phyloP scores from a whole-genome alignment of 2,113 vertebrate genomes.

The Macrotis lagotis region DNA sequence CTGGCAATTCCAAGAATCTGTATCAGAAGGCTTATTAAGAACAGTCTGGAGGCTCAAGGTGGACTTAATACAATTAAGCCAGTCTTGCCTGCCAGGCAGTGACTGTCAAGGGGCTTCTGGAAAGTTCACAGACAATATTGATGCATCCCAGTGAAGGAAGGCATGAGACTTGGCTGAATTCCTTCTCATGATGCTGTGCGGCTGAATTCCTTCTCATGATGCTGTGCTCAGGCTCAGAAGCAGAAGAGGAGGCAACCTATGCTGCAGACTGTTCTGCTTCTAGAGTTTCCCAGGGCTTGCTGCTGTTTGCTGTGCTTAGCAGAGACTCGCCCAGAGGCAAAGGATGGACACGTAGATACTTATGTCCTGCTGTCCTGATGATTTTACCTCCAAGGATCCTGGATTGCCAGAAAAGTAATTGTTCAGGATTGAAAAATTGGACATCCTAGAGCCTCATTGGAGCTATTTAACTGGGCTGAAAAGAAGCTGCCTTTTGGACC shows the following conservation, averaged over 20 bases:
- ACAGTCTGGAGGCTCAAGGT: conserved; percentile 20
- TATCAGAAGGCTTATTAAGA: conserved; percentile 39
- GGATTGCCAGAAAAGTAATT: conserved; percentile 55
- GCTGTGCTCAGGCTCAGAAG: accelerated
- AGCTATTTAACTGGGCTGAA: conserved; percentile 31
- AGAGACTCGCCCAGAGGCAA: conserved; percentile 25
- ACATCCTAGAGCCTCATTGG: conserved; percentile 20
- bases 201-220: background rate
- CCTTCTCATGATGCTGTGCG: too few relatives aligned
- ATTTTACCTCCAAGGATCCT: conserved; percentile 37
- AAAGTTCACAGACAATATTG: background rate
- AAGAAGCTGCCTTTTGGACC: conserved; percentile 47
- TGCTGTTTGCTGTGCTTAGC: background rate
- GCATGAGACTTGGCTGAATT: background rate
- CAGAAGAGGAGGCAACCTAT: too few relatives aligned
- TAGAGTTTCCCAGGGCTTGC: background rate
- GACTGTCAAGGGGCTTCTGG: background rate
- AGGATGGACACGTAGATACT: conserved; percentile 18
- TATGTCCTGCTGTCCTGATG: conserved; percentile 32
- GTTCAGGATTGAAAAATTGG: conserved; percentile 55
- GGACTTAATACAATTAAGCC: conserved; percentile 14
- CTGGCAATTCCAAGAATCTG: conserved; percentile 13
- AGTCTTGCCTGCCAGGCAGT: background rate
- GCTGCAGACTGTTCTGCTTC: too few relatives aligned
- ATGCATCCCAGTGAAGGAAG: background rate